Evolutionary conservation across 1,140 invertebrate genomes (phyloP), one percentile per base, ranked within the genome.

Genomic region (Drosophila ananassae): DNA sequence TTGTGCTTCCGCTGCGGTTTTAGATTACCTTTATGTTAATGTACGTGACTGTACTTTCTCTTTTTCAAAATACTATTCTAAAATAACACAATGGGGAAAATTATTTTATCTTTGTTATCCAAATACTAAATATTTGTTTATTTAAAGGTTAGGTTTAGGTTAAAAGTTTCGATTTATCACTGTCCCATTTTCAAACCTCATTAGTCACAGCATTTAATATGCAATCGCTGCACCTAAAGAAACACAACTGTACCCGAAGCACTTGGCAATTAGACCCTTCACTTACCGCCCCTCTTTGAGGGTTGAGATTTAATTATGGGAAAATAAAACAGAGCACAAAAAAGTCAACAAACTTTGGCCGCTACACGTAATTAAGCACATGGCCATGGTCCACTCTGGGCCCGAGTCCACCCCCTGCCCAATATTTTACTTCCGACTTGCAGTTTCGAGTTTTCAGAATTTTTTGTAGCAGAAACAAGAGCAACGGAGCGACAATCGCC

Each of bases 221-320:
- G 32, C 9, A 32, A 32, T 32, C 9, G 30, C 30, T 32, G 34
- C 34, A 12, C 34, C 34, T n/a, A 37, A 37, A n/a, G 2, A n/a
- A 1, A n/a, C 54, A 32, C 41, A 58, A 57, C 77, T 79, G 76
- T 79, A 79, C 77, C 22, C 32, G 28, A 41, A 10, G 46, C 46
- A 10, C 25, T 28, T 50, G n/a, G 12, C 59, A 44, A 44, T 39
- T 30, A 62, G 46, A 34, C 30, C 48, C 46, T 73, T 48, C 44
- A 52, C n/a, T 50, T 22, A 37, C 54, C 39, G 37, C 55, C 48
- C 30, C 13, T 3, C 48, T n/a, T 41, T 39, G 55, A 67, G 82
- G 82, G 82, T 83, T 87, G 82, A 79, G 79, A 87, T 87, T 87
- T 87, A 82, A 87, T 89, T 87, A 82, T 87, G 83, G 82, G 82